A percentile compares a stretch with the other conserved stretches of the same genome.
phyloP scores from a whole-genome alignment of 2,888 invertebrate genomes.

The Lamellibrachia columna region DNA sequence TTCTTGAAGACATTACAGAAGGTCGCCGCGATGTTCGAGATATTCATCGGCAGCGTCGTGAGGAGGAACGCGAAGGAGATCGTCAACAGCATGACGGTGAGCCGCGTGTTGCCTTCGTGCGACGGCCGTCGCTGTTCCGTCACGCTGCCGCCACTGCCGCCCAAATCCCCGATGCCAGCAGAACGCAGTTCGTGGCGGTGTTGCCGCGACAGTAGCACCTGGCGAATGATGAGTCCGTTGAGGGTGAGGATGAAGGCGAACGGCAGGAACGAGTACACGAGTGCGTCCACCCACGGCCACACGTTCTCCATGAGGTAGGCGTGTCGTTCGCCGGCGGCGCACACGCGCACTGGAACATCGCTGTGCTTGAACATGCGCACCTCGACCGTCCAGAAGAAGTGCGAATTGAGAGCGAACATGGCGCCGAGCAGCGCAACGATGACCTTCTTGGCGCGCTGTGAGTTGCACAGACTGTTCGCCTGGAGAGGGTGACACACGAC shows the following conservation, averaged over 20 bases:
- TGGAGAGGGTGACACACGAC: conserved; percentile 59
- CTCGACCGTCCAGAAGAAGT: conserved; percentile 59
- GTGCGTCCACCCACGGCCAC: conserved; percentile 61
- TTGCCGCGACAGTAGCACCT: conserved; percentile 33
- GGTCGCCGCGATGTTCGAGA: conserved; percentile 28
- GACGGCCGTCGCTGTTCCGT: conserved; percentile 36
- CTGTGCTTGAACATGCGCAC: conserved; percentile 29
- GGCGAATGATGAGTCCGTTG: conserved; percentile 56
- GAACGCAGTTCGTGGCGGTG: conserved; percentile 20
- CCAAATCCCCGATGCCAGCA: conserved; percentile 28
- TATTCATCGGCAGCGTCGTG: conserved; percentile 36
- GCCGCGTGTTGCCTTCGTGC: conserved; percentile 37
- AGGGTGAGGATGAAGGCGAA: conserved; percentile 52
- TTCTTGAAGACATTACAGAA: conserved; percentile 18
- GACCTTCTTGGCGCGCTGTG: conserved; percentile 52
- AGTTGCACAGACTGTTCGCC: conserved; percentile 55
- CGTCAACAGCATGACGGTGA: conserved; percentile 32
- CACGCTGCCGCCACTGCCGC: neutral
- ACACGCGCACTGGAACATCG: conserved; percentile 38
- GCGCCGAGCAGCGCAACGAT: neutral
- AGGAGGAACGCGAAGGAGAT: conserved; percentile 36
- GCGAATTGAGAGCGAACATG: conserved; percentile 53
- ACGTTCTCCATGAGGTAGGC: conserved; percentile 44
- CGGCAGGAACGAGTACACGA: conserved; percentile 55
- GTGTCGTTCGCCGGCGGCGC: conserved; percentile 38